phyloP scores from a whole-genome alignment of 2,888 invertebrate genomes.

The Noctuana brunneofusca region DNA sequence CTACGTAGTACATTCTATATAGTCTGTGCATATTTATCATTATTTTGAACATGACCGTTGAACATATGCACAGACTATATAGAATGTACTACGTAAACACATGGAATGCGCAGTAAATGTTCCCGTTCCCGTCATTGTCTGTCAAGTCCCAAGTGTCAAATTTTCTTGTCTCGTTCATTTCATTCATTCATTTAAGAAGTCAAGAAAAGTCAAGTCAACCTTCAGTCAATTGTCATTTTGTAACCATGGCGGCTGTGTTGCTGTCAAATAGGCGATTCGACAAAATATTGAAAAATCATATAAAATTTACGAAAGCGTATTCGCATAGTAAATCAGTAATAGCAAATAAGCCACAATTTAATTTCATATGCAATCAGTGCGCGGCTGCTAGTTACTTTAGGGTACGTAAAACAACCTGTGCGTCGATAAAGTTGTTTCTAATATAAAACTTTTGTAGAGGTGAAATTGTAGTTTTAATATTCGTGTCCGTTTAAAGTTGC shows the following conservation, averaged over 20 bases:
- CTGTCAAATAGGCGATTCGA: slow-evolving; percentile 67
- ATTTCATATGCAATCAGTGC: slow-evolving; percentile 63
- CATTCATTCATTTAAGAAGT: not conserved
- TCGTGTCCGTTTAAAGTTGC: not conserved
- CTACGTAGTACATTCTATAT: no score
- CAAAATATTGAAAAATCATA: slow-evolving; percentile 65
- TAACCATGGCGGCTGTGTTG: slow-evolving; percentile 72
- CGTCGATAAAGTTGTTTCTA: slow-evolving; percentile 8
- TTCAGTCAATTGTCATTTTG: slow-evolving; percentile 8
- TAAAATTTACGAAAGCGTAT: slow-evolving; percentile 59
- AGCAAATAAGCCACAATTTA: slow-evolving; percentile 62
- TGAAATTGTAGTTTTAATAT: slow-evolving; percentile 12
- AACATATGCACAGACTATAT: no score
- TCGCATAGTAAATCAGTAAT: slow-evolving; percentile 51
- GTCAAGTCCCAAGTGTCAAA: no score
- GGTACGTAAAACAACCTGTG: slow-evolving; percentile 50
- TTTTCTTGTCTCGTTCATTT: not conserved
- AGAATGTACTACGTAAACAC: no score
- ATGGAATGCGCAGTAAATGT: no score
- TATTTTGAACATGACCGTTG: no score
- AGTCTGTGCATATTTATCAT: no score
- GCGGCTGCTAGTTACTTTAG: slow-evolving; percentile 62
- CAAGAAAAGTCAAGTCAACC: no score
- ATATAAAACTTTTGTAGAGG: slow-evolving; percentile 22
- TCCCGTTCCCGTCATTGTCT: no score